Evolutionary conservation across 2,888 invertebrate genomes (phyloP).

Genomic region (Mimumesa dahlbomi): DNA sequence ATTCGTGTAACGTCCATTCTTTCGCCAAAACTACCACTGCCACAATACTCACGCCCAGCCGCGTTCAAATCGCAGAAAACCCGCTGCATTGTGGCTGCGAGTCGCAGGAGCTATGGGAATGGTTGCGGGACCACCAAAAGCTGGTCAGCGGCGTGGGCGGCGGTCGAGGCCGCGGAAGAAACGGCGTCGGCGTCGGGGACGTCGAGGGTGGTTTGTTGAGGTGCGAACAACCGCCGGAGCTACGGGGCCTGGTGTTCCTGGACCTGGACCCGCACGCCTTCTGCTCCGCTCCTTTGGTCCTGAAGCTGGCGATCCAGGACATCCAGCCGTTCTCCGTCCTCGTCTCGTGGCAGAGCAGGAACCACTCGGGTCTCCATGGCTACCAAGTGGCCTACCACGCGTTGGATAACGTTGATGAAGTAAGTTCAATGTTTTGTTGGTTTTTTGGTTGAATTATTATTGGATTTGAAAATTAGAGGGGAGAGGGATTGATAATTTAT

Average conservation of each 20-base stretch:
- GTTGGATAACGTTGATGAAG: slow-evolving; percentile 83
- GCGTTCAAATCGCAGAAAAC: too few species aligned
- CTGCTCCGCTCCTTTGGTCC: slow-evolving; percentile 91
- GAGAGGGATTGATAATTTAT: too few species aligned
- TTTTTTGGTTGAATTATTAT: neutral
- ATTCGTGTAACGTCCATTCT: too few species aligned
- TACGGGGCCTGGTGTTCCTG: slow-evolving; percentile 88
- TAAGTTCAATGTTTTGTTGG: slow-evolving; percentile 61
- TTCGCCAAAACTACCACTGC: too few species aligned
- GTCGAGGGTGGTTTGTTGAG: slow-evolving; percentile 81
- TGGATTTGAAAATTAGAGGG: too few species aligned
- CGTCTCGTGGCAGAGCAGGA: slow-evolving; percentile 94
- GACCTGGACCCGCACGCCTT: slow-evolving; percentile 90
- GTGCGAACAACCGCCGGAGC: slow-evolving; percentile 92
- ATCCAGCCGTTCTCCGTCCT: slow-evolving; percentile 93
- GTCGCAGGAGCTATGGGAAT: slow-evolving; percentile 94
- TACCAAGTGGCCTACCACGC: slow-evolving; percentile 93
- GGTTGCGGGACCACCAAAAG: slow-evolving; percentile 94
- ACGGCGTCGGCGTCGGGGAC: slow-evolving; percentile 74
- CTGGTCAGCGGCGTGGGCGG: slow-evolving; percentile 83
- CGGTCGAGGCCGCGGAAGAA: slow-evolving; percentile 77
- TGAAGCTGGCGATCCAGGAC: slow-evolving; percentile 92
- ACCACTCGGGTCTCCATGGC: slow-evolving; percentile 91
- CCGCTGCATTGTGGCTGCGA: slow-evolving; percentile 95
- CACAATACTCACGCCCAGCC: too few species aligned